Evolutionary conservation across 2,113 vertebrate genomes (phyloP).

Genomic region (Symphodus melops): DNA sequence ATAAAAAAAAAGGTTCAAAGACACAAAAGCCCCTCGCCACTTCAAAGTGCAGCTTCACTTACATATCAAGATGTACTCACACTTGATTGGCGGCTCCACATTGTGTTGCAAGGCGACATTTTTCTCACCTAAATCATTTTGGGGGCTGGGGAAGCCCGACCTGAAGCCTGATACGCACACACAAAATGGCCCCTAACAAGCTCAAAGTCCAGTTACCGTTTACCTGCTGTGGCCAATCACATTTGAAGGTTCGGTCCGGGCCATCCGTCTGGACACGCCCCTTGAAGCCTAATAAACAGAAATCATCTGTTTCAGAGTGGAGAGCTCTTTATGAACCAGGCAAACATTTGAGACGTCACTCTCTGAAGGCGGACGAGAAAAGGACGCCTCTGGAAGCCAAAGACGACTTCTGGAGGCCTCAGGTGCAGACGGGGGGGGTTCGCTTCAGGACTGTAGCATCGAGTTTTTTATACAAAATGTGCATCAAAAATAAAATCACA

Average conservation of each 20-base stretch:
- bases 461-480: neutral
- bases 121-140: neutral
- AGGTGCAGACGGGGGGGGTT: neutral
- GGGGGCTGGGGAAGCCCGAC: too few relatives aligned
- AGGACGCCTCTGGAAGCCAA: neutral
- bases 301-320: neutral
- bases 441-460: neutral
- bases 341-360: neutral
- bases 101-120: neutral
- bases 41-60: constrained; percentile 5
- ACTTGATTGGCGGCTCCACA: neutral
- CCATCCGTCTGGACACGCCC: too few relatives aligned
- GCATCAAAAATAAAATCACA: neutral
- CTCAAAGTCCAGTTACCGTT: too few relatives aligned
- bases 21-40: neutral
- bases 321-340: neutral
- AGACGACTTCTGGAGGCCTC: neutral
- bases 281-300: too few relatives aligned
- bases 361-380: neutral
- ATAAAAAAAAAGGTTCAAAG: neutral
- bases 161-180: too few relatives aligned
- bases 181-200: too few relatives aligned
- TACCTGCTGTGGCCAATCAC: too few relatives aligned
- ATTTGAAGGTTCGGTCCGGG: too few relatives aligned
- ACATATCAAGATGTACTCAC: neutral